Evolutionary conservation across 2,888 invertebrate species (phyloP).

Genomic region (Yponomeuta plumbellus): DNA sequence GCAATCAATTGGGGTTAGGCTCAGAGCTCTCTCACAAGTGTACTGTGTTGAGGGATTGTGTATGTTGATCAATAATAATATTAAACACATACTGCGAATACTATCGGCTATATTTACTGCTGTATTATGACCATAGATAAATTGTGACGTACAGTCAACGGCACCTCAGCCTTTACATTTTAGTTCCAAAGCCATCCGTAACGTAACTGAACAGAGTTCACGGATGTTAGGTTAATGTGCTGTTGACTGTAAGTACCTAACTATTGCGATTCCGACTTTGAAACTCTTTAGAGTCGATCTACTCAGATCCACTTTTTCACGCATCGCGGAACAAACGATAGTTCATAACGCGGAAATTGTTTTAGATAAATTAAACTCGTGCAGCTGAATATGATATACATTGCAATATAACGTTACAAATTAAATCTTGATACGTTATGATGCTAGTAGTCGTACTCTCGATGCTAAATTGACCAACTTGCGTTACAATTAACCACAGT

Average conservation of each 20-base stretch:
- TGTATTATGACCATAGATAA: no score
- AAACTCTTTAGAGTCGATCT: background rate
- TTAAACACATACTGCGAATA: background rate
- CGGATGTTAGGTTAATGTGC: no score
- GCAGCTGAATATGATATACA: background rate
- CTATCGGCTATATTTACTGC: no score
- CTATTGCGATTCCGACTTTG: no score
- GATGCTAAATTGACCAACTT: no score
- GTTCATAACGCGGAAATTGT: background rate
- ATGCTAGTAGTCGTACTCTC: no score
- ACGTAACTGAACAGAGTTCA: no score
- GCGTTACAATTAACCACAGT: no score
- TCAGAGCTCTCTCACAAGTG: background rate
- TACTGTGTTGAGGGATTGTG: background rate
- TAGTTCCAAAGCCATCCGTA: background rate
- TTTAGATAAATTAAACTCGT: background rate
- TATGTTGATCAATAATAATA: background rate
- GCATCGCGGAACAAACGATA: background rate
- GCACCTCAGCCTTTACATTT: background rate
- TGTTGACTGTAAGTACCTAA: no score
- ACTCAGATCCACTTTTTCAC: background rate
- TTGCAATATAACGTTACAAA: background rate
- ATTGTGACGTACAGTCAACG: no score
- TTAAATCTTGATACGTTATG: no score
- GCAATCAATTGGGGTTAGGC: conserved; percentile 6